Evolutionary conservation across 2,113 vertebrate genomes (phyloP).

Genomic region (Ardeotis arabs): DNA sequence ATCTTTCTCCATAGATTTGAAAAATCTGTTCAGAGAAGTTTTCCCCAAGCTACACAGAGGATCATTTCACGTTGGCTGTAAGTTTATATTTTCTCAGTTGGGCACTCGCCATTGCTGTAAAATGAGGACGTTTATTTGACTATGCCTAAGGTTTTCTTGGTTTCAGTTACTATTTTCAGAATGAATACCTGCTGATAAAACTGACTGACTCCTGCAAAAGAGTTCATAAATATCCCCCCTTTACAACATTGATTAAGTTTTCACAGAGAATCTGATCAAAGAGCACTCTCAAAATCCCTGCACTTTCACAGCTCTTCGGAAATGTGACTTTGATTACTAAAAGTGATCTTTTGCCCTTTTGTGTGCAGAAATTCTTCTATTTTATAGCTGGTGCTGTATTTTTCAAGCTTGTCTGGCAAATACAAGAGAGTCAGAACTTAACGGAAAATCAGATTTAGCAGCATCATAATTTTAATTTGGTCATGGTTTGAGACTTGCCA

Average conservation of each 20-base stretch:
- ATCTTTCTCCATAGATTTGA: background rate
- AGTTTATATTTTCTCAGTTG: background rate
- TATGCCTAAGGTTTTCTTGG: background rate
- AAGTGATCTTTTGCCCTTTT: background rate
- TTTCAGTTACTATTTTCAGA: background rate
- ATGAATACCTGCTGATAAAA: background rate
- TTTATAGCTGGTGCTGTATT: background rate
- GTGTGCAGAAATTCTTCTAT: background rate
- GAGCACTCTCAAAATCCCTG: background rate
- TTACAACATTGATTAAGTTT: background rate
- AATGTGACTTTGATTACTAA: background rate
- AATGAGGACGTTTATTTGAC: background rate
- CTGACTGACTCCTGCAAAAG: background rate
- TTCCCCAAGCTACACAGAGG: background rate
- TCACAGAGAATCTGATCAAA: background rate
- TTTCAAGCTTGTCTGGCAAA: background rate
- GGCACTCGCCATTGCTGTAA: background rate
- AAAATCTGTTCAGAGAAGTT: background rate
- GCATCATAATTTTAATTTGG: background rate
- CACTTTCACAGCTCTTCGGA: background rate
- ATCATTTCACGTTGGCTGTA: background rate
- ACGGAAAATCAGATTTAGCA: background rate
- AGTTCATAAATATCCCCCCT: background rate
- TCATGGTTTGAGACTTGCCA: background rate
- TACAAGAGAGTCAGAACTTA: fast-evolving